These are phyloP conservation scores for Proctacanthus coquilletti DNA, from an alignment of 1,140 invertebrate genomes.

Conservation along the genomic window DNA sequence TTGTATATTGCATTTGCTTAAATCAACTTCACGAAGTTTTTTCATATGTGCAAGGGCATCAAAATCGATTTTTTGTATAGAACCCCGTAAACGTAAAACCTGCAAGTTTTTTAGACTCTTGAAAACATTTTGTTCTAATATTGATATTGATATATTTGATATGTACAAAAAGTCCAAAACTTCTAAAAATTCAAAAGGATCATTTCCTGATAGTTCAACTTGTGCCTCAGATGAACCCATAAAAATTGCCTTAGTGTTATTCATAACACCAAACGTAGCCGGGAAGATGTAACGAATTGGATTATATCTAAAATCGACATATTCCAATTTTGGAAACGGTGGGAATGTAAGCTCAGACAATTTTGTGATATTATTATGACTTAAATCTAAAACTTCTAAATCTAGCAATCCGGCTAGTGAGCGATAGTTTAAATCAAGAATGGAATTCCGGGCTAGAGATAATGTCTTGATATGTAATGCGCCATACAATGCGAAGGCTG, in stretches of 20 bases:
- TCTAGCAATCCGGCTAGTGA: slow-evolving; percentile 47
- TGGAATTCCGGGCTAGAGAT: slow-evolving; percentile 44
- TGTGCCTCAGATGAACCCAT: slow-evolving; percentile 37
- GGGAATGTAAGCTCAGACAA: slow-evolving; percentile 53
- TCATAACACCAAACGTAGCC: slow-evolving; percentile 57
- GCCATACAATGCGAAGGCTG: slow-evolving; percentile 51
- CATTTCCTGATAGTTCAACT: slow-evolving; percentile 34
- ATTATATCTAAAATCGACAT: slow-evolving; percentile 45
- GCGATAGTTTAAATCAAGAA: slow-evolving; percentile 45
- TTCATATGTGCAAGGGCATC: slow-evolving; percentile 47
- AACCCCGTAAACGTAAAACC: slow-evolving; percentile 30
- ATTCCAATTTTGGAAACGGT: slow-evolving; percentile 43
- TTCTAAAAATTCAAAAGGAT: slow-evolving; percentile 44
- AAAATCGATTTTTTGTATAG: slow-evolving; percentile 41
- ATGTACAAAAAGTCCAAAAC: slow-evolving; percentile 36
- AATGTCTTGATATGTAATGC: slow-evolving; percentile 42
- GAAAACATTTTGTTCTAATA: slow-evolving; percentile 42
- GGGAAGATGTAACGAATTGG: slow-evolving; percentile 48
- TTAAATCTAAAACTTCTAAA: slow-evolving; percentile 45
- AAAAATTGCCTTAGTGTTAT: slow-evolving; percentile 42
- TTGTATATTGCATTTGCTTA: slow-evolving; percentile 43
- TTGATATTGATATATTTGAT: slow-evolving; percentile 36
- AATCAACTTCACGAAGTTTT: slow-evolving; percentile 38
- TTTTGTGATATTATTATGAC: slow-evolving; percentile 46
- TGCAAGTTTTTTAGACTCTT: slow-evolving; percentile 27